Conservation (phyloP, 2,888 invertebrate genomes). For the Rhimphoctona megacephalus region DNA sequence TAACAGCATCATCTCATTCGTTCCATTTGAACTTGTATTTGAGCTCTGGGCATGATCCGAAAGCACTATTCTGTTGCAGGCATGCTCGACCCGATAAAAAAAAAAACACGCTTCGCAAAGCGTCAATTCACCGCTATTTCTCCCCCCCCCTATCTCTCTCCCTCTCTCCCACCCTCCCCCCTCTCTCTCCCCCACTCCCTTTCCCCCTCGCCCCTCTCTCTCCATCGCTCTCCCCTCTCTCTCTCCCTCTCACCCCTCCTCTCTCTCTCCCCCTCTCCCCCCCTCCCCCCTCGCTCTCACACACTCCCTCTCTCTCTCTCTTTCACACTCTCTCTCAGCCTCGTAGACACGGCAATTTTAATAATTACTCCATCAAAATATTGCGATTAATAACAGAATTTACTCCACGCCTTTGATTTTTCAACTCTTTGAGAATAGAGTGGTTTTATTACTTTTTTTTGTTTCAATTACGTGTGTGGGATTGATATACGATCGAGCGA, state of each 20-base stretch:
- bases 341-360: neutral
- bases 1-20: neutral
- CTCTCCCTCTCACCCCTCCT: neutral
- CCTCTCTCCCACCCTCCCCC: neutral
- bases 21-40: neutral
- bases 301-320: neutral
- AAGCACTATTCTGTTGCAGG: constrained; percentile 4
- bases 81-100: neutral
- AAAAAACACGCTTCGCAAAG: constrained; percentile 10
- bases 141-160: neutral
- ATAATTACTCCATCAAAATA: constrained; percentile 21
- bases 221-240: too few relatives aligned
- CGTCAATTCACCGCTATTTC: neutral
- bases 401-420: neutral
- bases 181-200: too few relatives aligned
- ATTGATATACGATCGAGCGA: neutral
- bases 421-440: neutral
- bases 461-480: neutral
- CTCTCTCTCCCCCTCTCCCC: constrained; percentile 7
- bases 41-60: neutral
- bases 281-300: constrained; percentile 6
- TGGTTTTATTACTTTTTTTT: neutral
- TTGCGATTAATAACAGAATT: neutral
- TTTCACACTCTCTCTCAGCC: too few relatives aligned
- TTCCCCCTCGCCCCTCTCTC: too few relatives aligned